phyloP scores from a whole-genome alignment of 1,140 invertebrate species.

The Batillaria attramentaria region DNA sequence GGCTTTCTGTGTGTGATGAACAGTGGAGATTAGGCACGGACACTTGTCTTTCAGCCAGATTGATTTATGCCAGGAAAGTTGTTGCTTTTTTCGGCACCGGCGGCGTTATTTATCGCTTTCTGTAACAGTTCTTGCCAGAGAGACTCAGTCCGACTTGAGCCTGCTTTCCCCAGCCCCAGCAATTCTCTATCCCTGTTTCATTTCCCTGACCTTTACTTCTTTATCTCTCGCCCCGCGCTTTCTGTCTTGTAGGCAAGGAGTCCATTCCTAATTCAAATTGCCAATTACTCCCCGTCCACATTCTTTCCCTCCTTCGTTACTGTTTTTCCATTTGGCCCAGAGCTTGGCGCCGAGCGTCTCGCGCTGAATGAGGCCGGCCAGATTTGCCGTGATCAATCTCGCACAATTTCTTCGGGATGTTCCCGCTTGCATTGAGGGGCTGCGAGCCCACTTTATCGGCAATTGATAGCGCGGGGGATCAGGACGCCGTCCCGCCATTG shows the following conservation, averaged over 20 bases:
- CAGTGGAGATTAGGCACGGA: not conserved
- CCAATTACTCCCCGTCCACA: slow-evolving; percentile 12
- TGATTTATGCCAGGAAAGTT: not conserved
- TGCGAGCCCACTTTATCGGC: not conserved
- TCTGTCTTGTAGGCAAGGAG: not conserved
- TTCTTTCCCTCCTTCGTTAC: not conserved
- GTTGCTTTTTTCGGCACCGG: not conserved
- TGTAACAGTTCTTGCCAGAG: too few species aligned
- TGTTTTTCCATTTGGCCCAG: slow-evolving; percentile 4
- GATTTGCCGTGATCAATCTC: not conserved
- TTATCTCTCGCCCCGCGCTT: not conserved
- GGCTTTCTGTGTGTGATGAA: not conserved
- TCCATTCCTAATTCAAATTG: slow-evolving; percentile 15
- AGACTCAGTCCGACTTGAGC: too few species aligned
- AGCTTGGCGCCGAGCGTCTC: not conserved
- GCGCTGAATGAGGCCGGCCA: not conserved
- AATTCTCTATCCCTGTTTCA: too few species aligned
- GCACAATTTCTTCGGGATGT: not conserved
- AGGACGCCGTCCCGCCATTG: not conserved
- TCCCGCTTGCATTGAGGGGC: not conserved
- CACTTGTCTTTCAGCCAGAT: not conserved
- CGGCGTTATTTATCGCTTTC: not conserved
- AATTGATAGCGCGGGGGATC: not conserved
- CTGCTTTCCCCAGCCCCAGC: too few species aligned
- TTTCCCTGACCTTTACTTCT: not conserved